phyloP scores from a whole-genome alignment of 2,113 vertebrate species.

The Anguilla japonica region DNA sequence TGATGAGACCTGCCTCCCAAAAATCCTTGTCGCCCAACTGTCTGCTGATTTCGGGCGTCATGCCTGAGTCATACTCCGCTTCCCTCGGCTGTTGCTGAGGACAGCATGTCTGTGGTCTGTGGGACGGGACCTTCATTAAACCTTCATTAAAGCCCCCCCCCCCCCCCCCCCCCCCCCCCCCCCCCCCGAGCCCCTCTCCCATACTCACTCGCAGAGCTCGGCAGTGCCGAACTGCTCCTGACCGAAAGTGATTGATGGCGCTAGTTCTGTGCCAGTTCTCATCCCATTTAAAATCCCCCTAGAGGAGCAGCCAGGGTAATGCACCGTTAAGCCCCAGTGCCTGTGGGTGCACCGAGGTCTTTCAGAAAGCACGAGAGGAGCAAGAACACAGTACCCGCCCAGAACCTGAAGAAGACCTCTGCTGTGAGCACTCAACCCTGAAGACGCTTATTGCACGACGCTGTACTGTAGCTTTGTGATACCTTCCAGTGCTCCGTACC shows the following conservation, averaged over 20 bases:
- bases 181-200: constrained; percentile 33
- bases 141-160: background rate
- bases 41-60: background rate
- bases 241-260: constrained; percentile 50
- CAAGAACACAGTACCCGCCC: background rate
- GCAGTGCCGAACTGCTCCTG: constrained; percentile 53
- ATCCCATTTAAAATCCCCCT: constrained; percentile 38
- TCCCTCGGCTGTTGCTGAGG: background rate
- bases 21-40: background rate
- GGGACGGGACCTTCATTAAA: constrained; percentile 6
- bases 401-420: background rate
- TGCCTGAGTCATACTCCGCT: background rate
- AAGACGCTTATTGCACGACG: background rate
- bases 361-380: background rate
- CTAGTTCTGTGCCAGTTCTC: constrained; percentile 43
- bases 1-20: background rate
- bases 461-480: background rate
- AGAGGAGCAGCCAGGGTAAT: constrained; percentile 28
- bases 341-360: constrained; percentile 13
- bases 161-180: background rate
- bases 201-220: constrained; percentile 24
- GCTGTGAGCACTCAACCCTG: background rate
- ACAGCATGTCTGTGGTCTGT: constrained; percentile 6
- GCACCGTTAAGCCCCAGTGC: background rate
- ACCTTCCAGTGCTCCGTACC: background rate